Base-by-base conservation (phyloP, 1,140 invertebrate species). In the Anagrus nilaparvatae region DNA sequence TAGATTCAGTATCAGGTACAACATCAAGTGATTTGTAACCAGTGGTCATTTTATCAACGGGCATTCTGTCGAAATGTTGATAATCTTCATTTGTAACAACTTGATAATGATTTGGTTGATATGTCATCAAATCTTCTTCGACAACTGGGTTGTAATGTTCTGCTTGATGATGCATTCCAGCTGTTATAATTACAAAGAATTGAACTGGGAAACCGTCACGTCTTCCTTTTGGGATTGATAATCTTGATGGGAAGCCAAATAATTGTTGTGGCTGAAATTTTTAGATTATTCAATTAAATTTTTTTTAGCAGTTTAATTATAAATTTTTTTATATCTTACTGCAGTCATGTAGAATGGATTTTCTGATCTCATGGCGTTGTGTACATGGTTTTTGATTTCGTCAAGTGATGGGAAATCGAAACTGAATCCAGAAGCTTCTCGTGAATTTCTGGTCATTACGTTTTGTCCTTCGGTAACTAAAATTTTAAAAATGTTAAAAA, bases 381-480 rank as follows among this genome's bases (percentile, higher is more conserved):
- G 69, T 50, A 69, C 61, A 23, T 69, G 64, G 18, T 66, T 55
- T 35, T 73, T 62, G 8, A 82, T 67, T 32, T 73, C 65, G 13
- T 75, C 64, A 51, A 76, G 71, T n/a, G 76, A 74, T 35, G 76
- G 71, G 36, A 72, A 77, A 52, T 84, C 81, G 28, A 70, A 65
- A 44, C 74, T 70, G 44, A 72, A 77, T 46, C 70, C 69, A 44
- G 69, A 65, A 51, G 79, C 78, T n/a, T 85, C 74, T 10, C 70
- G 67, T 5, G 81, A 84, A 45, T 71, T 72, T 36, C 83, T 76
- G 27, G 70, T 64, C 43, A 87, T 72, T 28, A 70, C 63, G 55
- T 83, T 85, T 42, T 77, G 67, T 34, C 83, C 83, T 43, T 72
- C 61, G 5, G 61, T 58, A 27, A 87, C 72, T 73, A 51, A 43